These are phyloP conservation scores for Drosophila emarginata DNA, from an alignment of 2,888 invertebrate genomes.

Conservation along the genomic window DNA sequence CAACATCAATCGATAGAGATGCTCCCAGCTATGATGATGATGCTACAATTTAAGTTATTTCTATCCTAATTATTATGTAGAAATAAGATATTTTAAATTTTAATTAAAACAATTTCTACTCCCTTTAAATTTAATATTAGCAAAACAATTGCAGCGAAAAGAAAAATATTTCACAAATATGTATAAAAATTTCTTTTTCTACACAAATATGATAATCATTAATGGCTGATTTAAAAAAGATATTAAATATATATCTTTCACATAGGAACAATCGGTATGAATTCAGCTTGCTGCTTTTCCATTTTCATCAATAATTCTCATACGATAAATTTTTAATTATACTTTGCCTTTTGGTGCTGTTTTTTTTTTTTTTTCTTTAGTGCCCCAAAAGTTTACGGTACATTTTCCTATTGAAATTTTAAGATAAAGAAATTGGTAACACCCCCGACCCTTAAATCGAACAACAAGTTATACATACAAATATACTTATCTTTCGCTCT, in stretches of 20 bases:
- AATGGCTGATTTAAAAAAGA: no score
- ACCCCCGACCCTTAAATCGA: no score
- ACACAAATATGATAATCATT: no score
- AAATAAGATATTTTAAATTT: background rate
- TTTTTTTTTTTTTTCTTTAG: no score
- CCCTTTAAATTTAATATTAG: no score
- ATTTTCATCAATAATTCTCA: background rate
- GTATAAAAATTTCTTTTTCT: no score
- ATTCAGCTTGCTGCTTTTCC: background rate
- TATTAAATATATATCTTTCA: no score
- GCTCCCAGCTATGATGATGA: background rate
- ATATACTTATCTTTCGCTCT: background rate
- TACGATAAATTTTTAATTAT: background rate
- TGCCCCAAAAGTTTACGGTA: constrained; percentile 4
- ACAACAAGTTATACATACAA: background rate
- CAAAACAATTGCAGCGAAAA: no score
- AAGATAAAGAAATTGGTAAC: constrained; percentile 25
- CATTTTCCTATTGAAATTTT: constrained; percentile 5
- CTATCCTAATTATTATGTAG: constrained; percentile 68
- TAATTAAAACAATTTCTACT: no score
- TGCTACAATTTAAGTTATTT: constrained; percentile 22
- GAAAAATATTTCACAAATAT: no score
- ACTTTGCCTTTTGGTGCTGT: background rate
- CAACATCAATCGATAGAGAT: background rate
- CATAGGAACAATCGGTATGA: background rate